Evolutionary conservation across 2,797 vertebrate genomes (phyloP).

Genomic region (Brotula barbata): DNA sequence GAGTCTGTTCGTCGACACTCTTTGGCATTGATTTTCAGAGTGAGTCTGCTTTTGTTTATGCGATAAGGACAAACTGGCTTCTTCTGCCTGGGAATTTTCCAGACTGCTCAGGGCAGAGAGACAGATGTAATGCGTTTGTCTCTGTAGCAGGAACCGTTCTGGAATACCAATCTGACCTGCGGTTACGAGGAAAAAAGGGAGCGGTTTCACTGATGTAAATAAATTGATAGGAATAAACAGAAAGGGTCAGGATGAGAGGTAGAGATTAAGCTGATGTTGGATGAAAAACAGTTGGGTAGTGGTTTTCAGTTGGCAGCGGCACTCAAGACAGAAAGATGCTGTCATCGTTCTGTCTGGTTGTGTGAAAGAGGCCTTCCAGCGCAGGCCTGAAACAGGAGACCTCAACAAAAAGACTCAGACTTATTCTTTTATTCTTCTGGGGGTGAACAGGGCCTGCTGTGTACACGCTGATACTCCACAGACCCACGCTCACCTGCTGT

Average conservation of each 20-base stretch:
- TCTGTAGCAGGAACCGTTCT: conserved; percentile 12
- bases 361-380: conserved; percentile 47
- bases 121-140: conserved; percentile 20
- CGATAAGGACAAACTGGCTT: conserved; percentile 21
- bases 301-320: conserved; percentile 42
- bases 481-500: conserved; percentile 38
- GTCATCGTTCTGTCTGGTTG: conserved; percentile 45
- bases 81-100: conserved; percentile 52
- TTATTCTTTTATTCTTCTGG: conserved; percentile 22
- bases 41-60: conserved; percentile 38
- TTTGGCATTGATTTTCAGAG: neutral
- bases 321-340: conserved; percentile 30
- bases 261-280: conserved; percentile 11
- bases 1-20: conserved; percentile 30
- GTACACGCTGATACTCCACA: conserved; percentile 28
- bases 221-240: conserved; percentile 18
- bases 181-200: conserved; percentile 25
- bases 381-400: conserved; percentile 45
- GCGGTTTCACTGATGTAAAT: conserved; percentile 30
- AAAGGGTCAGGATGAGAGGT: neutral
- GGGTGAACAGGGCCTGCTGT: conserved; percentile 39
- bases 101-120: conserved; percentile 3
- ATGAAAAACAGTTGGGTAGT: conserved; percentile 30
- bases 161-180: conserved; percentile 23
- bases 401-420: conserved; percentile 43